These are phyloP conservation scores for Palythoa caribaeorum DNA, from an alignment of 92 coral and sea anemone species.

Conservation along the genomic window DNA sequence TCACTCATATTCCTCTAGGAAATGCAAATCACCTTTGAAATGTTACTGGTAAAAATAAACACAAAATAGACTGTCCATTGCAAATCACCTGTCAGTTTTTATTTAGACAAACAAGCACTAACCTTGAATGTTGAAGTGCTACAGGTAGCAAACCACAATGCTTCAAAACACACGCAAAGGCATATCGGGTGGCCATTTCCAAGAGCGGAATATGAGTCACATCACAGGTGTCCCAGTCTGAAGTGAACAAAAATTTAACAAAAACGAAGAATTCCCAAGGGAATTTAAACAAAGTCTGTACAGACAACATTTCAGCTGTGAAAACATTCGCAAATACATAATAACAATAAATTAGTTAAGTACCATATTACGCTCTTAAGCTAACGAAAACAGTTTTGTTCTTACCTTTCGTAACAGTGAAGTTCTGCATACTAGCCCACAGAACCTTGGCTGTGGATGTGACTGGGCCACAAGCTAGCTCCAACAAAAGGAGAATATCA, in stretches of 20 bases:
- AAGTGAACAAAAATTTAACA: constrained; percentile 6
- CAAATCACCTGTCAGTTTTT: too few species aligned
- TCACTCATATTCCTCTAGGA: too few species aligned
- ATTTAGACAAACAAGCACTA: not conserved
- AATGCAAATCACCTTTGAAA: too few species aligned
- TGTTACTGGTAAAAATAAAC: too few species aligned
- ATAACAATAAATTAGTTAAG: too few species aligned
- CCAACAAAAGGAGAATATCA: constrained; percentile 75
- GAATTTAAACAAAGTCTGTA: not conserved
- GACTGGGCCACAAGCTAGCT: constrained; percentile 81
- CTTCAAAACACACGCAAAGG: constrained; percentile 75
- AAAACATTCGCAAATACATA: too few species aligned
- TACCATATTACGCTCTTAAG: too few species aligned
- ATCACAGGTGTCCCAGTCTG: constrained; percentile 80
- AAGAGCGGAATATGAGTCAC: constrained; percentile 64
- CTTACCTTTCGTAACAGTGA: constrained; percentile 73
- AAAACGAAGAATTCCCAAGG: not conserved
- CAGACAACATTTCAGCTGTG: too few species aligned
- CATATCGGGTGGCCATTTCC: constrained; percentile 76
- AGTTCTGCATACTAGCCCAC: constrained; percentile 66
- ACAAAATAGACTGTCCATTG: too few species aligned
- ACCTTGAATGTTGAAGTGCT: constrained; percentile 73
- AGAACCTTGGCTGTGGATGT: constrained; percentile 63
- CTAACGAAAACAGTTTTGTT: not conserved
- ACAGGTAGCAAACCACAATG: constrained; percentile 86